phyloP scores from a whole-genome alignment of 1,140 invertebrate species.

The Drosophila miranda region DNA sequence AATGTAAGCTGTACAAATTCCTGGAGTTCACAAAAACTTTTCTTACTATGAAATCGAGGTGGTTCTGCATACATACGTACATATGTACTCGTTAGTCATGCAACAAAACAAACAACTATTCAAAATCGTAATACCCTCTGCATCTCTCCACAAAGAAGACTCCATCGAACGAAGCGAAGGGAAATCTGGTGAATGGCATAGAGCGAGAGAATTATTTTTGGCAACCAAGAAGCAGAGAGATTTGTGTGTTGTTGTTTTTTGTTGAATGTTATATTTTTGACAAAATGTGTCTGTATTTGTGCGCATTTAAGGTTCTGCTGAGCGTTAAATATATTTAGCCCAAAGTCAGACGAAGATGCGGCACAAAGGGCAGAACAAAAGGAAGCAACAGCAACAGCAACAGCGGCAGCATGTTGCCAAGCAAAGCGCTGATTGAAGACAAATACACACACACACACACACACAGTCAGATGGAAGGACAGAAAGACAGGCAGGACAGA shows the following conservation, averaged over 20 bases:
- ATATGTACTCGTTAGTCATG: too few relatives aligned
- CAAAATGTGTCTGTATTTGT: conserved; percentile 47
- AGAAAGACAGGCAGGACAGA: conserved; percentile 10
- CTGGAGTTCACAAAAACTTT: too few relatives aligned
- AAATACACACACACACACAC: conserved; percentile 41
- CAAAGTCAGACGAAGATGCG: conserved; percentile 64
- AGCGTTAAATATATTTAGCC: conserved; percentile 77
- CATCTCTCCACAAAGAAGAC: too few relatives aligned
- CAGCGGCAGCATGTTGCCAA: conserved; percentile 47
- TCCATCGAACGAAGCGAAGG: too few relatives aligned
- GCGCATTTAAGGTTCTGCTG: conserved; percentile 46
- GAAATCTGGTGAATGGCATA: conserved; percentile 27
- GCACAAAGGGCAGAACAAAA: conserved; percentile 41
- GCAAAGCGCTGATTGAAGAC: conserved; percentile 63
- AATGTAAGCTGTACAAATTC: too few relatives aligned
- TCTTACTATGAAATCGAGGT: too few relatives aligned
- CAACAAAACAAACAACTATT: too few relatives aligned
- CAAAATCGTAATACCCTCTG: background rate
- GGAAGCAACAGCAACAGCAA: conserved; percentile 28
- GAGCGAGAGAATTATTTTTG: conserved; percentile 71
- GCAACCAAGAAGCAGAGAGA: conserved; percentile 3
- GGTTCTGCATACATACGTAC: too few relatives aligned
- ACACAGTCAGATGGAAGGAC: conserved; percentile 5
- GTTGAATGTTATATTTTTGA: conserved; percentile 63
- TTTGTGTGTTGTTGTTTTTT: conserved; percentile 35